Evolutionary conservation across 2,797 vertebrate genomes (phyloP).

Genomic region (Bucorvus abyssinicus): DNA sequence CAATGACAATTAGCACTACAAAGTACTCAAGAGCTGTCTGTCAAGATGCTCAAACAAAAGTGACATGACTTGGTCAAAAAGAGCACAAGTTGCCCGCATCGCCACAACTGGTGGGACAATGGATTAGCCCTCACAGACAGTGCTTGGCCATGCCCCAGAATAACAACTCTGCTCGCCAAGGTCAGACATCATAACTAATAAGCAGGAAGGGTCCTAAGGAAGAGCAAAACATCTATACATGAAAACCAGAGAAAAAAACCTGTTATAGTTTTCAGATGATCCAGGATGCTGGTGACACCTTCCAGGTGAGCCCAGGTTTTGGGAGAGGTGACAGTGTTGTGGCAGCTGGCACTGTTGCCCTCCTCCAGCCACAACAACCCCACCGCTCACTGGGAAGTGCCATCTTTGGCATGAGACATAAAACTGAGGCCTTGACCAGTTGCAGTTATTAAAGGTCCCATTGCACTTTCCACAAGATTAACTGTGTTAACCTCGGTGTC

Average conservation of each 20-base stretch:
- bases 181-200: not conserved
- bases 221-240: not conserved
- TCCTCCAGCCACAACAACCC: not conserved
- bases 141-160: not conserved
- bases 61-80: not conserved
- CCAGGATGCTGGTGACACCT: not conserved
- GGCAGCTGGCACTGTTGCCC: conserved; percentile 49
- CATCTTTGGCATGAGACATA: conserved; percentile 65
- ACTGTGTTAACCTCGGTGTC: conserved; percentile 68
- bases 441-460: conserved; percentile 69
- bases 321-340: not conserved
- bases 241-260: not conserved
- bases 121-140: not conserved
- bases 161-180: not conserved
- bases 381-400: not conserved
- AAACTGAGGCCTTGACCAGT: conserved; percentile 67
- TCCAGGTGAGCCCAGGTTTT: not conserved
- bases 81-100: not conserved
- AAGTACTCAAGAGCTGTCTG: not conserved
- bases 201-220: not conserved
- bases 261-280: not conserved
- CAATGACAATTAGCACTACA: not conserved
- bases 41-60: not conserved
- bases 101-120: not conserved
- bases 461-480: conserved; percentile 71